Conservation (phyloP, 2,113 vertebrate species). For the Thamnophis sirtalis region DNA sequence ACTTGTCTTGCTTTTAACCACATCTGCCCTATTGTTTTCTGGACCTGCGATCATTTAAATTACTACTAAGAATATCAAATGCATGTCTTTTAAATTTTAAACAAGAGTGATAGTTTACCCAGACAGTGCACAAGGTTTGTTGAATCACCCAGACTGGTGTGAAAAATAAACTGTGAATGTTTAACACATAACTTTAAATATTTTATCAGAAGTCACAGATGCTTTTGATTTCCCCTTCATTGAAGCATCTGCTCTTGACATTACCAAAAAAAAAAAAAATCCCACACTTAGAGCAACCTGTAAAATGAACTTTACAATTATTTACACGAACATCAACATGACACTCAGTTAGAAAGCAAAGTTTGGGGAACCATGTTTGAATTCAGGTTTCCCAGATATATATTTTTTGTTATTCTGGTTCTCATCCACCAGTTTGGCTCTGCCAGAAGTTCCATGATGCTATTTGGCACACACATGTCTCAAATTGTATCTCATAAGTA, state of each 20-base stretch:
- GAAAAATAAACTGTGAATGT: constrained; percentile 37
- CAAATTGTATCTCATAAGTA: not conserved
- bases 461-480: not conserved
- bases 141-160: constrained; percentile 24
- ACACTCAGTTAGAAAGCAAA: not conserved
- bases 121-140: constrained; percentile 18
- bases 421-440: not conserved
- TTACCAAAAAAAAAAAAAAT: not conserved
- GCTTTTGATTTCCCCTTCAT: constrained; percentile 32
- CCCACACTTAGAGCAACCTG: constrained; percentile 5
- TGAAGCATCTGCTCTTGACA: constrained; percentile 1
- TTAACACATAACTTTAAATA: constrained; percentile 44
- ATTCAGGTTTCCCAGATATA: not conserved
- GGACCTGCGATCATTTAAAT: constrained; percentile 40
- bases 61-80: constrained; percentile 51
- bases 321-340: constrained; percentile 17
- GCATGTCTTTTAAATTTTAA: constrained; percentile 59
- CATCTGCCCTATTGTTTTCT: constrained; percentile 42
- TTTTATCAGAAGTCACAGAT: constrained; percentile 37
- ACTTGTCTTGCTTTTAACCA: constrained; percentile 56
- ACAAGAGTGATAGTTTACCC: constrained; percentile 36
- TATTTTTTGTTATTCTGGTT: not conserved
- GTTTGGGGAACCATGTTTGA: not conserved
- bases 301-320: constrained; percentile 16
- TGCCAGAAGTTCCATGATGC: not conserved